Evolutionary conservation across 2,797 vertebrate genomes (phyloP).

Genomic region (Moxostoma hubbsi): DNA sequence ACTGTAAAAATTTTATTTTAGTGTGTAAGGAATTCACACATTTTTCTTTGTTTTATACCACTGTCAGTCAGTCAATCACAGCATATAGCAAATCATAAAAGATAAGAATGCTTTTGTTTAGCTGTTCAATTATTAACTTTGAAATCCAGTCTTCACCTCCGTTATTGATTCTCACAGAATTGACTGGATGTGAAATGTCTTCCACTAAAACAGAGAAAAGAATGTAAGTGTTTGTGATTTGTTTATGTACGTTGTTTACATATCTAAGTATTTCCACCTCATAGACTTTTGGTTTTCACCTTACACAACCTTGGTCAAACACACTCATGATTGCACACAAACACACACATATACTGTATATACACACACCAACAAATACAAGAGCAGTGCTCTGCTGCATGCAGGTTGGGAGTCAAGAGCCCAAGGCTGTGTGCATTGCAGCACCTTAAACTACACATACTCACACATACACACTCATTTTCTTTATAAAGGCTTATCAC

Average conservation of each 20-base stretch:
- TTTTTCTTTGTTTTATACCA: neutral
- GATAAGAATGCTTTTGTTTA: neutral
- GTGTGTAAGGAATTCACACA: slow-evolving; percentile 1
- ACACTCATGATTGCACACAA: neutral
- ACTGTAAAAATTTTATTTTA: too few relatives aligned
- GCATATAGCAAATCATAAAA: neutral
- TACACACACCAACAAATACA: slow-evolving; percentile 4
- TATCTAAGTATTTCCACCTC: slow-evolving; percentile 1
- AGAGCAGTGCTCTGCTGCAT: slow-evolving; percentile 10
- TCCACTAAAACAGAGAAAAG: neutral
- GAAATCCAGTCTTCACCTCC: slow-evolving; percentile 1
- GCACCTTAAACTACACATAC: slow-evolving; percentile 30
- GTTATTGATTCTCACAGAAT: slow-evolving; percentile 25
- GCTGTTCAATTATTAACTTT: slow-evolving; percentile 18
- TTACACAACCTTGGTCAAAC: neutral
- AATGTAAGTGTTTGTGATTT: neutral
- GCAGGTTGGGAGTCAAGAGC: slow-evolving; percentile 18
- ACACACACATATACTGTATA: slow-evolving; percentile 9
- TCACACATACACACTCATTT: neutral
- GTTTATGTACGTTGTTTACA: slow-evolving; percentile 1
- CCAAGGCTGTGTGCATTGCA: slow-evolving; percentile 40
- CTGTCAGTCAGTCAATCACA: neutral
- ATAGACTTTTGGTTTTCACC: neutral
- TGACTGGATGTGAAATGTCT: slow-evolving; percentile 18
- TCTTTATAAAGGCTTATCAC: slow-evolving; percentile 14